phyloP scores from a whole-genome alignment of 2,797 vertebrate genomes.

The Arctocebus calabarensis region DNA sequence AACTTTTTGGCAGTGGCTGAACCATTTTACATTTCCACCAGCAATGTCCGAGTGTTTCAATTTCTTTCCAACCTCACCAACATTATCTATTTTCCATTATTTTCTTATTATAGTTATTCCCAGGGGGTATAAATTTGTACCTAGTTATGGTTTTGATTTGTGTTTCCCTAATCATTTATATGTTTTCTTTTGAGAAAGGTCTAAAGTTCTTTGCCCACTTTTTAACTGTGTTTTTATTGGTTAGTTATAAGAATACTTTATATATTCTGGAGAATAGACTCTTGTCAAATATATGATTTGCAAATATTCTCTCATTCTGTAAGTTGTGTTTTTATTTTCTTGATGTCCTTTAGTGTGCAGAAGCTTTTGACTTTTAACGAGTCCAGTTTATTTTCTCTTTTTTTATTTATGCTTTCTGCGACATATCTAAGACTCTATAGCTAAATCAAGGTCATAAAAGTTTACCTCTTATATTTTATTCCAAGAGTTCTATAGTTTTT shows the following conservation, averaged over 20 bases:
- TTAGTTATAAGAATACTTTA: not conserved
- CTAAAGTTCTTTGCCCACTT: not conserved
- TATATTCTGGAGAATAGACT: not conserved
- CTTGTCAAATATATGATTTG: not conserved
- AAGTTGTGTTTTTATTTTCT: not conserved
- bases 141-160: not conserved
- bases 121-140: not conserved
- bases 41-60: not conserved
- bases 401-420: not conserved
- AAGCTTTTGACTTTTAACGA: conserved; percentile 29
- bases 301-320: not conserved
- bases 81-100: not conserved
- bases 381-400: not conserved
- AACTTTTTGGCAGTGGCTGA: not conserved
- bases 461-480: not conserved
- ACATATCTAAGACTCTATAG: conserved; percentile 9
- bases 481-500: not conserved
- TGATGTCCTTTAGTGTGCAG: not conserved
- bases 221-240: not conserved
- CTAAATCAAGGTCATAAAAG: not conserved
- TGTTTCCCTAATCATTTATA: not conserved
- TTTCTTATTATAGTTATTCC: not conserved
- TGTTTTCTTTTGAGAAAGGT: conserved; percentile 9
- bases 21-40: not conserved
- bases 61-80: not conserved